phyloP scores from a whole-genome alignment of 2,797 vertebrate species.

The Cichlasoma orientale region DNA sequence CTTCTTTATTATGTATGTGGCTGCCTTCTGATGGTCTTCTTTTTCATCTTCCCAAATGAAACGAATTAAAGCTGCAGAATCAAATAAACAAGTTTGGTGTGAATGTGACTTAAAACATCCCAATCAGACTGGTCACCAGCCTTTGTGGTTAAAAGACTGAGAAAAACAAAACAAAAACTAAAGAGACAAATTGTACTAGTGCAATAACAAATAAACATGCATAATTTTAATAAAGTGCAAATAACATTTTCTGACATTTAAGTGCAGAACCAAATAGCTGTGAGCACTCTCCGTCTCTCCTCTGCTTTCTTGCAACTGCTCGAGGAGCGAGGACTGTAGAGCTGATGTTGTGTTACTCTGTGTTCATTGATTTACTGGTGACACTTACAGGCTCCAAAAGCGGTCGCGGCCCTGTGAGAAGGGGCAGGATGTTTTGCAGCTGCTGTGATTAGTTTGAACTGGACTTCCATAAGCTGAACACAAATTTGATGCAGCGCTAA shows the following conservation, averaged over 20 bases:
- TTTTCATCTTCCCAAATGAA: conserved; percentile 11
- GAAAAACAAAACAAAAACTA: neutral
- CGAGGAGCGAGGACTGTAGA: neutral
- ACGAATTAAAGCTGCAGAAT: conserved; percentile 18
- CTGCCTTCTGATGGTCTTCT: neutral
- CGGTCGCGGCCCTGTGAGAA: neutral
- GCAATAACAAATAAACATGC: neutral
- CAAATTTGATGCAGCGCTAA: conserved; percentile 27
- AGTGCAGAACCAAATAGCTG: neutral
- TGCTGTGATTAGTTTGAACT: conserved; percentile 34
- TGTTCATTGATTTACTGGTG: conserved; percentile 13
- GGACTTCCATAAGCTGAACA: conserved; percentile 28
- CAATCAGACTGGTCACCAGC: neutral
- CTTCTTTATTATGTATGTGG: conserved; percentile 18
- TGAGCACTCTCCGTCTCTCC: neutral
- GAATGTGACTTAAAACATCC: neutral
- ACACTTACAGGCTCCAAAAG: neutral
- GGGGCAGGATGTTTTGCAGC: conserved; percentile 10
- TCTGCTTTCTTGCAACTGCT: neutral
- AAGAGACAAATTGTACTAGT: neutral
- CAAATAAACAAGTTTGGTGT: neutral
- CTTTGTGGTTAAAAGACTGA: neutral
- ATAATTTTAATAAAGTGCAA: neutral
- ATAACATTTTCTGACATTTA: neutral
- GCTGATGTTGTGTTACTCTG: neutral